These are phyloP conservation scores for Cheilosia urbana DNA, from an alignment of 2,888 invertebrate genomes.

Conservation along the genomic window DNA sequence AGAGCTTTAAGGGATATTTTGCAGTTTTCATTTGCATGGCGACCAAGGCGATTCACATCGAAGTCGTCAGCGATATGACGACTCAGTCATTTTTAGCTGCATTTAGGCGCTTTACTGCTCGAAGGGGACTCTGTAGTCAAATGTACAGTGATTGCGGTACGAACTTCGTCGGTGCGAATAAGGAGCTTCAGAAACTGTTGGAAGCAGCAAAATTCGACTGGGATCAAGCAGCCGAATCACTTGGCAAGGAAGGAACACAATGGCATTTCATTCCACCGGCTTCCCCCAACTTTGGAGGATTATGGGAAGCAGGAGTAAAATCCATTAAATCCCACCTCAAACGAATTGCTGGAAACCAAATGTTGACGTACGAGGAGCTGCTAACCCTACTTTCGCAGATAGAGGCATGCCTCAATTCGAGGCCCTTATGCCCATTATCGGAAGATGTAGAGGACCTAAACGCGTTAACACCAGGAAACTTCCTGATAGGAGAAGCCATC, in stretches of 20 bases:
- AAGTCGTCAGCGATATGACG: slow-evolving; percentile 51
- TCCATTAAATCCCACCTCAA: too few relatives aligned
- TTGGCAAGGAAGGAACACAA: slow-evolving; percentile 38
- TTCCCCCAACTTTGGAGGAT: slow-evolving; percentile 40
- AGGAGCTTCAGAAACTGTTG: slow-evolving; percentile 10
- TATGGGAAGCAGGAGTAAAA: slow-evolving; percentile 3
- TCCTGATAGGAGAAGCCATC: slow-evolving; percentile 11
- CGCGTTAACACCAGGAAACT: slow-evolving; percentile 10
- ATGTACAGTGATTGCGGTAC: slow-evolving; percentile 78
- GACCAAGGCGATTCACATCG: slow-evolving; percentile 53
- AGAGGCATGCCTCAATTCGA: slow-evolving; percentile 5
- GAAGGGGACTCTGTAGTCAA: slow-evolving; percentile 76
- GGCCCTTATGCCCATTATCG: slow-evolving; percentile 1
- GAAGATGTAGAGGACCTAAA: slow-evolving; percentile 1
- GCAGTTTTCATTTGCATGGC: slow-evolving; percentile 77
- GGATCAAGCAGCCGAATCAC: not conserved
- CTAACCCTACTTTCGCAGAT: slow-evolving; percentile 7
- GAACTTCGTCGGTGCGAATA: slow-evolving; percentile 78
- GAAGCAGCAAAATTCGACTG: slow-evolving; percentile 2
- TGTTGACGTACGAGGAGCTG: slow-evolving; percentile 13
- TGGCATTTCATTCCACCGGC: slow-evolving; percentile 78
- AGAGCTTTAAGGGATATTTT: slow-evolving; percentile 76
- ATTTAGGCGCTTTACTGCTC: slow-evolving; percentile 76
- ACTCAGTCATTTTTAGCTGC: slow-evolving; percentile 77
- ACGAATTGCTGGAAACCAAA: not conserved